A percentile compares a stretch with the other conserved stretches of the same genome.
These are phyloP conservation scores for Drosophila nigrodunni DNA, from an alignment of 1,140 invertebrate species.

Conservation along the genomic window DNA sequence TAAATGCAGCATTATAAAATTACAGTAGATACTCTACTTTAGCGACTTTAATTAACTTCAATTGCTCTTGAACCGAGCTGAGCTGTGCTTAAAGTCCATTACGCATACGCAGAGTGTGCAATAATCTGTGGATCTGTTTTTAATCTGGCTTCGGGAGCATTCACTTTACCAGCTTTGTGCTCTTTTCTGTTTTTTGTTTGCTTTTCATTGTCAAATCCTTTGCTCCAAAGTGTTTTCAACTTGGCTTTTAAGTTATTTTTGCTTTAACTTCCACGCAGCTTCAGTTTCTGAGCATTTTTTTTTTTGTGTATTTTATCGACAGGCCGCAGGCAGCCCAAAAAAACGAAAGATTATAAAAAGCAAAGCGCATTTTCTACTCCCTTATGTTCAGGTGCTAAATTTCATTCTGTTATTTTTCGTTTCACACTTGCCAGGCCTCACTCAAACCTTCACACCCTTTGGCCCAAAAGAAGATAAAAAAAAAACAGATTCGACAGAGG, in stretches of 20 bases:
- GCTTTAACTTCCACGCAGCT: conserved; percentile 20
- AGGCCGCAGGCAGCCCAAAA: conserved; percentile 45
- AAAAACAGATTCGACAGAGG: conserved; percentile 16
- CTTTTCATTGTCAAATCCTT: conserved; percentile 78
- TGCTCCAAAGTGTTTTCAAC: conserved; percentile 65
- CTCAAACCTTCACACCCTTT: conserved; percentile 7
- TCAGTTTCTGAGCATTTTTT: conserved; percentile 23
- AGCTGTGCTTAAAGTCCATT: conserved; percentile 54
- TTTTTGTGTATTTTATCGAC: conserved; percentile 55
- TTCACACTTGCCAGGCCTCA: conserved; percentile 37
- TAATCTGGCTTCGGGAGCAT: conserved; percentile 65
- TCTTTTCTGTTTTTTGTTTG: conserved; percentile 58
- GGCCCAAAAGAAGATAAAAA: background rate
- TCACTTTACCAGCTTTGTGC: conserved; percentile 66
- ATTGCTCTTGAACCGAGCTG: conserved; percentile 15
- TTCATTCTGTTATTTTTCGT: conserved; percentile 57
- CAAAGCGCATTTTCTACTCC: conserved; percentile 74
- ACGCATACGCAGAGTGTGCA: conserved; percentile 70
- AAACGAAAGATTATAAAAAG: conserved; percentile 16
- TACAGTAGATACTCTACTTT: conserved; percentile 36
- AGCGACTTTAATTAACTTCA: conserved; percentile 55
- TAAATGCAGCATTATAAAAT: conserved; percentile 59
- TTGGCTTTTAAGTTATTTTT: conserved; percentile 63
- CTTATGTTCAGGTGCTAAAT: conserved; percentile 67
- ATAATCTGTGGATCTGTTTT: conserved; percentile 21